Evolutionary conservation across 2,888 invertebrate genomes (phyloP).

Genomic region (Tromatobia lineatoria): DNA sequence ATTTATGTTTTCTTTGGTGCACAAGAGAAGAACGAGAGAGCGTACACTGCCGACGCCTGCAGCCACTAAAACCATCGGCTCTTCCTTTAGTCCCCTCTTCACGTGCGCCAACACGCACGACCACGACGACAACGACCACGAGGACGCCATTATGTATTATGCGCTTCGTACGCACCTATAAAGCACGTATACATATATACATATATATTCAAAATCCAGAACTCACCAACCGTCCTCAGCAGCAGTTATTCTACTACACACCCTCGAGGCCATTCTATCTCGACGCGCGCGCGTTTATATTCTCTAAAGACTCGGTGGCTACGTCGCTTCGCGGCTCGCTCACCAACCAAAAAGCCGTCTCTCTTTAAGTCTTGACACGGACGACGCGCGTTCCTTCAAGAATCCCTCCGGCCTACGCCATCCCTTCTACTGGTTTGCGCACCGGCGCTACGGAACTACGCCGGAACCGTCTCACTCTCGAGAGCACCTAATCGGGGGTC

Average conservation of each 20-base stretch:
- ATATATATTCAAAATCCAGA: slow-evolving; percentile 12
- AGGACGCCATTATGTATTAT: slow-evolving; percentile 64
- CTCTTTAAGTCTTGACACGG: slow-evolving; percentile 30
- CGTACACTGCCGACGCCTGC: slow-evolving; percentile 77
- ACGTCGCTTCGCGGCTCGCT: slow-evolving; percentile 47
- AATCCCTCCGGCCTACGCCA: slow-evolving; percentile 40
- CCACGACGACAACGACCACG: slow-evolving; percentile 41
- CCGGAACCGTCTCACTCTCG: slow-evolving; percentile 70
- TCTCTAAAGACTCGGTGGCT: slow-evolving; percentile 50
- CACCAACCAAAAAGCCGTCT: slow-evolving; percentile 30
- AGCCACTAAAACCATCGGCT: slow-evolving; percentile 83
- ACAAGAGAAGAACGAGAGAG: slow-evolving; percentile 47
- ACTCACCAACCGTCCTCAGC: slow-evolving; percentile 33
- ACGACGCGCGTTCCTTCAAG: slow-evolving; percentile 27
- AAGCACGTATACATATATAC: slow-evolving; percentile 1
- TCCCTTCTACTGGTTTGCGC: slow-evolving; percentile 45
- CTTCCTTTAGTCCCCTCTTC: slow-evolving; percentile 74
- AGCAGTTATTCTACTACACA: slow-evolving; percentile 25
- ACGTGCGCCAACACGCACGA: slow-evolving; percentile 69
- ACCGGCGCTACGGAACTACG: slow-evolving; percentile 57
- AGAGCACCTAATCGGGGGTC: slow-evolving; percentile 70
- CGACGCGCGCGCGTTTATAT: slow-evolving; percentile 27
- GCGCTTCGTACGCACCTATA: slow-evolving; percentile 36
- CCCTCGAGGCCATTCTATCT: slow-evolving; percentile 32
- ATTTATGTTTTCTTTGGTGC: slow-evolving; percentile 84